Conservation (phyloP, 1,140 invertebrate genomes). For the Eupristina koningsbergeri region DNA sequence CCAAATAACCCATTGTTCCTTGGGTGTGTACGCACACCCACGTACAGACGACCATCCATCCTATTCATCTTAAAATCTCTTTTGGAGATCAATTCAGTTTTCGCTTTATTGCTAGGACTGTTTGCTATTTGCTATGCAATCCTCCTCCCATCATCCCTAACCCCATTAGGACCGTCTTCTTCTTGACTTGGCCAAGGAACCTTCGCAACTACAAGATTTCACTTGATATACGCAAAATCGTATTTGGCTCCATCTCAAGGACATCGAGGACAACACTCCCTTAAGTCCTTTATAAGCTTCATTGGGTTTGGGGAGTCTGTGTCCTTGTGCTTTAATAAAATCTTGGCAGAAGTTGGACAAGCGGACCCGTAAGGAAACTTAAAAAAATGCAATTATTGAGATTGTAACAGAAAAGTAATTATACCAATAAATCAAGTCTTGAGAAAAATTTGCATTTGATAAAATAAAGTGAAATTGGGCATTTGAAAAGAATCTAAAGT, state of each 20-base stretch:
- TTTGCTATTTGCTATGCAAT: slow-evolving; percentile 41
- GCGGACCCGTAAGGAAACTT: too few species aligned
- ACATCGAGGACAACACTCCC: too few species aligned
- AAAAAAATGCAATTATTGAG: too few species aligned
- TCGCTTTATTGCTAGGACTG: slow-evolving; percentile 41
- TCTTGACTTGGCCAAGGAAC: slow-evolving; percentile 36
- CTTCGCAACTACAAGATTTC: slow-evolving; percentile 50
- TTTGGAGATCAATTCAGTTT: slow-evolving; percentile 25
- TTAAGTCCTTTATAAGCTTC: slow-evolving; percentile 16
- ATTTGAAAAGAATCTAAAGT: too few species aligned
- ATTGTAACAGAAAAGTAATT: too few species aligned
- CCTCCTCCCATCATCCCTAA: slow-evolving; percentile 8
- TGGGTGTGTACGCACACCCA: background rate
- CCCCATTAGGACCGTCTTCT: slow-evolving; percentile 9
- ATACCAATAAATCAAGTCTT: background rate
- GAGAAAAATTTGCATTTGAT: background rate
- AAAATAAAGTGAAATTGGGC: background rate
- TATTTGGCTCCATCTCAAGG: slow-evolving; percentile 23
- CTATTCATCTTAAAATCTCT: slow-evolving; percentile 17
- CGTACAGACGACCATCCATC: too few species aligned
- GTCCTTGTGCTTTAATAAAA: slow-evolving; percentile 23
- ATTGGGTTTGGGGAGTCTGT: slow-evolving; percentile 3
- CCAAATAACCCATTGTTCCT: background rate
- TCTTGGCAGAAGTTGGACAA: background rate
- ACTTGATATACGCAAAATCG: slow-evolving; percentile 35